A percentile compares a stretch with the other conserved stretches of the same genome.
Evolutionary conservation across 2,888 invertebrate genomes (phyloP).

Genomic region (Ormyrus thymus): DNA sequence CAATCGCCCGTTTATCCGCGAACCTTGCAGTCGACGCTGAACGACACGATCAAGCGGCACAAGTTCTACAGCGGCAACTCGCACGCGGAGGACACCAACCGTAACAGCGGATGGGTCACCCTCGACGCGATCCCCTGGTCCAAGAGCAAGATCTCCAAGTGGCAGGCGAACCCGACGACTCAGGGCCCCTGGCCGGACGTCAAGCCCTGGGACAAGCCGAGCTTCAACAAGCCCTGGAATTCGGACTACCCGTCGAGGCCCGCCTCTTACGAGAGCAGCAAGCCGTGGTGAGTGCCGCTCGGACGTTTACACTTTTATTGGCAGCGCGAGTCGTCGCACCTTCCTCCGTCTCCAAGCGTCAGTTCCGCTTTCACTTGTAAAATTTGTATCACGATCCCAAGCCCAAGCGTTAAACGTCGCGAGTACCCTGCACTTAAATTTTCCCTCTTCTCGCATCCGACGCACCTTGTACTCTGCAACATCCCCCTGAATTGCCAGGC

Average conservation of each 20-base stretch:
- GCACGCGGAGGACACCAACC: slow-evolving; percentile 75
- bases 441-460: no score
- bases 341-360: not conserved
- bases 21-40: slow-evolving; percentile 54
- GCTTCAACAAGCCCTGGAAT: slow-evolving; percentile 68
- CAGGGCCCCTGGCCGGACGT: slow-evolving; percentile 71
- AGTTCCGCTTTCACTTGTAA: no score
- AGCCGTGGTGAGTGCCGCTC: slow-evolving; percentile 63
- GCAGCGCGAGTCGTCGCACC: not conserved
- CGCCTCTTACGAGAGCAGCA: slow-evolving; percentile 65
- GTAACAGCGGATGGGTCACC: slow-evolving; percentile 86
- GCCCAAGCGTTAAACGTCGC: no score
- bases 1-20: no score
- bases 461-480: no score
- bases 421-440: no score
- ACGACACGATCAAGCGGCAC: slow-evolving; percentile 70
- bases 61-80: slow-evolving; percentile 76
- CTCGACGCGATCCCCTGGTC: slow-evolving; percentile 88
- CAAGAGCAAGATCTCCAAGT: slow-evolving; percentile 86
- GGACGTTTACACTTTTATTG: not conserved
- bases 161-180: slow-evolving; percentile 80
- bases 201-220: slow-evolving; percentile 70
- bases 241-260: slow-evolving; percentile 65
- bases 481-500: slow-evolving; percentile 58
- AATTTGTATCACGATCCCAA: no score